A percentile compares a stretch with the other conserved stretches of the same genome.
Evolutionary conservation across 2,888 invertebrate species (phyloP).

Genomic region (Metellina segmentata): DNA sequence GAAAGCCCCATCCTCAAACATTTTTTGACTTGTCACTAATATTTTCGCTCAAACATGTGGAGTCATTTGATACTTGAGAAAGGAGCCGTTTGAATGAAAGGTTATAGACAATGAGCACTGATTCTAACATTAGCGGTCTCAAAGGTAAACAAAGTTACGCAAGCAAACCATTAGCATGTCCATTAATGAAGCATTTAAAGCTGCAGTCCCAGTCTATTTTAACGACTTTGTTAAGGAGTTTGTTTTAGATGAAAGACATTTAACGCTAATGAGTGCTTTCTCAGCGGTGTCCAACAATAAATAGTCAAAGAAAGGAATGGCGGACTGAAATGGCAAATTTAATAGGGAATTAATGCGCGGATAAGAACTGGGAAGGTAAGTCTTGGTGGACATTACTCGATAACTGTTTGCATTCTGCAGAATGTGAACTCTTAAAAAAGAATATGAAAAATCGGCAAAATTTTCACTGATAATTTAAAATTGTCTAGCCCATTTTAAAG

Average conservation of each 20-base stretch:
- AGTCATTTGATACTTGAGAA: neutral
- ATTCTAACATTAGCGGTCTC: neutral
- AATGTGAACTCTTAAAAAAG: no score
- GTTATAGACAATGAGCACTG: conserved; percentile 1
- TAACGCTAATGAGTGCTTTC: neutral
- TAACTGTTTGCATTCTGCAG: no score
- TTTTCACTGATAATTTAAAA: no score
- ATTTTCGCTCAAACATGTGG: no score
- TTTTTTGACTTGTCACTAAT: no score
- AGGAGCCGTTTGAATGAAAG: neutral
- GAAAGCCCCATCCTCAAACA: no score
- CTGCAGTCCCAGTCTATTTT: neutral
- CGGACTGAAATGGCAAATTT: neutral
- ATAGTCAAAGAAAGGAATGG: neutral
- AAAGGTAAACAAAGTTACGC: neutral
- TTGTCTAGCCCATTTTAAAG: no score
- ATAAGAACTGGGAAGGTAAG: neutral
- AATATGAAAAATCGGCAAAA: no score
- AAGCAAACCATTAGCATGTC: conserved; percentile 1
- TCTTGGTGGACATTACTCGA: neutral
- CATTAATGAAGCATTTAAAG: conserved; percentile 1
- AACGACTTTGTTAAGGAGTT: neutral
- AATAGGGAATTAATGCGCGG: neutral
- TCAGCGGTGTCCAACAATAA: neutral
- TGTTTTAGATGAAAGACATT: neutral